Conservation (phyloP, 92 coral and sea anemone species). For the Umimayanthus kanabou region DNA sequence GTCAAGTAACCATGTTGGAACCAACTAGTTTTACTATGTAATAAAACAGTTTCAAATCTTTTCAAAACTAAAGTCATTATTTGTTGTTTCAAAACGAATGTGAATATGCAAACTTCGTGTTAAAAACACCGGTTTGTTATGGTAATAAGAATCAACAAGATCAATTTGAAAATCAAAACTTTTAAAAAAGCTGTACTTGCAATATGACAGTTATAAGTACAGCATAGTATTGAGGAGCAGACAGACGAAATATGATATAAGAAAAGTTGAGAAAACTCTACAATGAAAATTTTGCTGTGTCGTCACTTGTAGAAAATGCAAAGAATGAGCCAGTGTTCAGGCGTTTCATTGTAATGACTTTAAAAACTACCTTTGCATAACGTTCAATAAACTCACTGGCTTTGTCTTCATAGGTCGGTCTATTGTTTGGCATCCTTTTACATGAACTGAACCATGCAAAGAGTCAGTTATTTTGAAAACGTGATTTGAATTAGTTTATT, state of each 20-base stretch:
- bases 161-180: not conserved
- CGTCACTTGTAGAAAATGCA: not conserved
- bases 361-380: not conserved
- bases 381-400: not conserved
- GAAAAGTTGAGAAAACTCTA: not conserved
- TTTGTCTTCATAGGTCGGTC: not conserved
- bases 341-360: not conserved
- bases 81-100: not conserved
- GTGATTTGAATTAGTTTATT: not conserved
- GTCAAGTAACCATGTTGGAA: not conserved
- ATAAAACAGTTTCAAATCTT: not conserved
- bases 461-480: not conserved
- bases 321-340: not conserved
- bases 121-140: not conserved
- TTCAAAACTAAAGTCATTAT: not conserved
- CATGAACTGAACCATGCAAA: not conserved
- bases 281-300: not conserved
- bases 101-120: not conserved
- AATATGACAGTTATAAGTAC: not conserved
- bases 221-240: not conserved
- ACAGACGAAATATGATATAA: too few species aligned
- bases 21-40: not conserved
- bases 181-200: not conserved
- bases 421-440: not conserved
- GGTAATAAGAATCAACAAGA: not conserved